Evolutionary conservation across 2,797 vertebrate genomes (phyloP).

Genomic region (Spinus pinus): DNA sequence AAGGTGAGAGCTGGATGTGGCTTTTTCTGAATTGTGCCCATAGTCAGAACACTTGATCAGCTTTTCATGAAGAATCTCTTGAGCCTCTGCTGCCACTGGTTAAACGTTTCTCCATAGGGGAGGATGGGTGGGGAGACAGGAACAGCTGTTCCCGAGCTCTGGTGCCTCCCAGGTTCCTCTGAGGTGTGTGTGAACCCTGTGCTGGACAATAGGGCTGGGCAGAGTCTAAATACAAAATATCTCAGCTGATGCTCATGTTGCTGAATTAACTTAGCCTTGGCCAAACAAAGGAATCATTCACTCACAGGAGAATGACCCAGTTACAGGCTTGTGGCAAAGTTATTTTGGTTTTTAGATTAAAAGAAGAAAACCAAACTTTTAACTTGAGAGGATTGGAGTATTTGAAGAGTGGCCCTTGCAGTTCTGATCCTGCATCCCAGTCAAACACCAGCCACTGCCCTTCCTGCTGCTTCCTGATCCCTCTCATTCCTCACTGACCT

Average conservation of each 20-base stretch:
- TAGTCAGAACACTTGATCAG: neutral
- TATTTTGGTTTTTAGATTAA: neutral
- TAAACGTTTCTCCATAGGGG: fast-evolving
- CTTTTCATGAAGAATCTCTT: neutral
- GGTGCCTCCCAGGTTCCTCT: neutral
- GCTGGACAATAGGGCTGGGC: neutral
- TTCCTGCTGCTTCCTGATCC: neutral
- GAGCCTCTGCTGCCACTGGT: neutral
- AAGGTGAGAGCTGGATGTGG: neutral
- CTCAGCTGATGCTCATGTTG: neutral
- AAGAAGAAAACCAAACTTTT: neutral
- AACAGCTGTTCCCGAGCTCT: neutral
- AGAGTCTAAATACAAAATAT: neutral
- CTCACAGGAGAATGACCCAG: slow-evolving; percentile 10
- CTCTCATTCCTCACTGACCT: neutral
- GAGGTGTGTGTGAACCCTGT: neutral
- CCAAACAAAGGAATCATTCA: slow-evolving; percentile 61
- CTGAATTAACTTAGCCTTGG: slow-evolving; percentile 12
- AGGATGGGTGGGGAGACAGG: neutral
- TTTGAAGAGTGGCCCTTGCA: neutral
- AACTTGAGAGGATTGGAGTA: neutral
- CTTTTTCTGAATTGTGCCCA: neutral
- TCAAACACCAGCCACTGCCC: neutral
- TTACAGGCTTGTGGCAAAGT: neutral
- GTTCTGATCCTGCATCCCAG: neutral